Base-by-base conservation (phyloP, 2,888 invertebrate species). In the Sepiola atlantica region DNA sequence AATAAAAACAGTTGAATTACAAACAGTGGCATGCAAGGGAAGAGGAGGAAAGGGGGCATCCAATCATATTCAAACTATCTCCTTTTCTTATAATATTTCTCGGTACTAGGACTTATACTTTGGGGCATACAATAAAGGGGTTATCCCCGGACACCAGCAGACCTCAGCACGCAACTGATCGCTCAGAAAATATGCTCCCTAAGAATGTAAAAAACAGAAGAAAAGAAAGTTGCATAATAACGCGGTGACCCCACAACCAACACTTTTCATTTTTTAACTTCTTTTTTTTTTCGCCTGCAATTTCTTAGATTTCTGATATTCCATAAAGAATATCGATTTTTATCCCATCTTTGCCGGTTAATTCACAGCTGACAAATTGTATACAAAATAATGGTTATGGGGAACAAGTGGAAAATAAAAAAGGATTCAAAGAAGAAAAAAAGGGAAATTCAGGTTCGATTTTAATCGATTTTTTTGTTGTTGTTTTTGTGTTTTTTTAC, bases 251-350 rank as follows among this genome's bases (percentile, higher is more conserved):
- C 12, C n/a, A n/a, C 16, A 77, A 8, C 16, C 16, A 14, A 77
- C 14, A 77, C 77, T 77, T 77, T n/a, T n/a, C 77, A n/a, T 14
- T n/a, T 77, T 77, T n/a, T 77, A 24, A 10, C 24, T 61, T 61
- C 10, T 12, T 21, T 61, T 28, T 28, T 32, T 77, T 77, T 77
- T n/a, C 12, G 10, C n/a, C 3, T 18, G 4, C n/a, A 77, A n/a
- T 77, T 77, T 77, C n/a, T 77, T n/a, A 77, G n/a, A 77, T 77
- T 77, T 77, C 77, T 77, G 77, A 77, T 77, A 77, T 77, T 77
- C n/a, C 6, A 77, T n/a, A 77, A 77, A 77, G 61, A 28, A 61
- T 61, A 77, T 77, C n/a, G 77, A 77, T 77, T 77, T 77, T 77
- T 4, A 77, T 77, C n/a, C 45, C 77, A 14, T 77, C 18, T 77